Percentiles rank a stretch among this genome's conserved stretches.
Conservation (phyloP, 2,113 vertebrate genomes). For the Rhodinocichla rosea region DNA sequence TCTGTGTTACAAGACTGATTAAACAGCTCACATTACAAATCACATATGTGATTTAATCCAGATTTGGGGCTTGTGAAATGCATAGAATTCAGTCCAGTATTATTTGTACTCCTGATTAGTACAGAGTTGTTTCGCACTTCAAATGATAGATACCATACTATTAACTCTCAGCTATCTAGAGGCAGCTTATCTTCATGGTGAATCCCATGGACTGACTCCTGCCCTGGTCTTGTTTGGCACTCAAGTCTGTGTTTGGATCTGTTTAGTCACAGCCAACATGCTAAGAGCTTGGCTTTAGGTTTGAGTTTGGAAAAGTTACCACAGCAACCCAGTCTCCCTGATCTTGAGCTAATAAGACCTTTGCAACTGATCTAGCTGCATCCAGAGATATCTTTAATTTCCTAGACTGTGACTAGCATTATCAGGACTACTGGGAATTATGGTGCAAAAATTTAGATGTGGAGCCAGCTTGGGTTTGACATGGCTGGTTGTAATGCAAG, state of each 20-base stretch:
- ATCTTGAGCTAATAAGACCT: not conserved
- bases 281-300: not conserved
- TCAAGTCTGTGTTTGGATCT: not conserved
- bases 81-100: not conserved
- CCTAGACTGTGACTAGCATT: not conserved
- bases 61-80: not conserved
- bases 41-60: not conserved
- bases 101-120: not conserved
- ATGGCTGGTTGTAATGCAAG: accelerated
- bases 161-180: not conserved
- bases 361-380: not conserved
- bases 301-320: not conserved
- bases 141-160: not conserved
- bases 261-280: not conserved
- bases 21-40: not conserved
- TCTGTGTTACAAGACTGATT: not conserved
- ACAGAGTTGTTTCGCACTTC: not conserved
- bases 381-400: not conserved
- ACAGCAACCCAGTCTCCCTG: accelerated
- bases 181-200: not conserved
- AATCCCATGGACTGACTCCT: not conserved
- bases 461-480: not conserved
- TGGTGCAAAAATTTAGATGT: not conserved
- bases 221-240: not conserved
- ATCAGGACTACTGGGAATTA: not conserved